phyloP scores from a whole-genome alignment of 2,797 vertebrate species.

The Cygnus olor region DNA sequence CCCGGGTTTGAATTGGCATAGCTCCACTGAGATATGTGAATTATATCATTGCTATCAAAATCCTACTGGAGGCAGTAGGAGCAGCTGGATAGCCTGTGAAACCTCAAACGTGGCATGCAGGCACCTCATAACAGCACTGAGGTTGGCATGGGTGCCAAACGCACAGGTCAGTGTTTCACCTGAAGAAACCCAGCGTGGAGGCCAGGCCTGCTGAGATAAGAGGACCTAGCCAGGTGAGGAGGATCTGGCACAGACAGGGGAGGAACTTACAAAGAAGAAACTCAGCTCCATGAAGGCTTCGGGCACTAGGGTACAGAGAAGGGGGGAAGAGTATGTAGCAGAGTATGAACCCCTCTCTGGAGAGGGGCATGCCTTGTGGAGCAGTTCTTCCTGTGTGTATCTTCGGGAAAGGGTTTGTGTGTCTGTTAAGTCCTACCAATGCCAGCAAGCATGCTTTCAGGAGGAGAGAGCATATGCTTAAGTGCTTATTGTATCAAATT shows the following conservation, averaged over 20 bases:
- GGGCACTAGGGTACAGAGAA: background rate
- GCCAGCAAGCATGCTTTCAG: background rate
- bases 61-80: background rate
- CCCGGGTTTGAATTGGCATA: background rate
- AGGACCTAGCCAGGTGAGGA: background rate
- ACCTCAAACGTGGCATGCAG: accelerated
- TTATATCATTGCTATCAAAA: background rate
- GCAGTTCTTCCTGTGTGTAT: background rate
- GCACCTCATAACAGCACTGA: background rate
- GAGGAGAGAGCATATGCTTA: background rate
- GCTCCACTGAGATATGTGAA: background rate
- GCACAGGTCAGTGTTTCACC: background rate
- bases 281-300: background rate
- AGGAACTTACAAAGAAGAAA: background rate
- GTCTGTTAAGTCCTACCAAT: background rate
- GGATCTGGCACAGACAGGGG: background rate
- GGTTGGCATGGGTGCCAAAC: background rate
- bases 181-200: background rate
- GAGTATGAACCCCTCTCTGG: background rate
- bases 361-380: background rate
- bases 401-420: background rate
- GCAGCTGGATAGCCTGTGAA: background rate
- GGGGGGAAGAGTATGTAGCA: background rate
- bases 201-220: background rate
- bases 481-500: background rate